These are phyloP conservation scores for Acyrthosiphon pisum DNA, from an alignment of 1,140 invertebrate genomes.

Conservation along the genomic window DNA sequence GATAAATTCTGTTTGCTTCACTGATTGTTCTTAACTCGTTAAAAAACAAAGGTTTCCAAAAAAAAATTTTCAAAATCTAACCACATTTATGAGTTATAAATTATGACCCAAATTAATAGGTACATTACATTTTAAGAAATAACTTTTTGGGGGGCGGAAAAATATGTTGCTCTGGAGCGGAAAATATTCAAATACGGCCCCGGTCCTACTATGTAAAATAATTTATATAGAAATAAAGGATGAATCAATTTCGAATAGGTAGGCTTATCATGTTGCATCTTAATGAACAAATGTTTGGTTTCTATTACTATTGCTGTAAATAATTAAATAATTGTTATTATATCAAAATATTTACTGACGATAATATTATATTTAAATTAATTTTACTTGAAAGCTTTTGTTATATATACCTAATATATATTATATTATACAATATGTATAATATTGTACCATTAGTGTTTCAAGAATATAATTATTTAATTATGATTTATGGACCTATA, in stretches of 20 bases:
- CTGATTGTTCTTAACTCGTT: too few species aligned
- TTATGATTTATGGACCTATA: background rate
- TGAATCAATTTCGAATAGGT: background rate
- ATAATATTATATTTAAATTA: background rate
- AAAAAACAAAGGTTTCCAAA: too few species aligned
- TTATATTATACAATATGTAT: too few species aligned
- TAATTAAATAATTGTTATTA: background rate
- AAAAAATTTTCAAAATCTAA: too few species aligned
- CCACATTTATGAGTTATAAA: too few species aligned
- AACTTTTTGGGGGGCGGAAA: too few species aligned
- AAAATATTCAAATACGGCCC: too few species aligned
- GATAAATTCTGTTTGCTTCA: too few species aligned
- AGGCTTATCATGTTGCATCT: background rate
- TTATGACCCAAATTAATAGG: too few species aligned
- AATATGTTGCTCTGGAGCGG: too few species aligned
- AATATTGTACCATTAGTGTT: too few species aligned
- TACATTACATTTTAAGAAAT: too few species aligned
- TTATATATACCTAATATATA: background rate
- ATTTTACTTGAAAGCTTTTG: background rate
- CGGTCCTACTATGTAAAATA: background rate
- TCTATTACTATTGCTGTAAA: background rate
- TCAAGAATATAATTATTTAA: background rate
- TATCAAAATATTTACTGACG: background rate
- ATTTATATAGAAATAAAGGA: background rate
- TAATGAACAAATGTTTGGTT: background rate